A percentile compares a stretch with the other conserved stretches of the same genome.
Conservation (phyloP, 2,888 invertebrate species). For the Eupithecia subumbrata region DNA sequence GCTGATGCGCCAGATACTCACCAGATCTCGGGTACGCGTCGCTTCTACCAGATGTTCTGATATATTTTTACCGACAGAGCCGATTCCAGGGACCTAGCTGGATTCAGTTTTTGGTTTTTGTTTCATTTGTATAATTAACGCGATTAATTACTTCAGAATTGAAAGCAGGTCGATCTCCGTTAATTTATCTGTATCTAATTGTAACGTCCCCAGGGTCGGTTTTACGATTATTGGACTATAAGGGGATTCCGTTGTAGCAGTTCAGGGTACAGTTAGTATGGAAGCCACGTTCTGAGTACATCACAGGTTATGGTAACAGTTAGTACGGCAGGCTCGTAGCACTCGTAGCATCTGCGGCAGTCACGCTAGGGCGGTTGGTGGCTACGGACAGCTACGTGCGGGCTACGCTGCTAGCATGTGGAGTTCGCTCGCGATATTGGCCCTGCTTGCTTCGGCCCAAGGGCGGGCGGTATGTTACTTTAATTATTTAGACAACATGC, state of each 20-base stretch:
- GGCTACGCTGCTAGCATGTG: constrained; percentile 67
- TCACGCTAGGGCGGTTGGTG: constrained; percentile 71
- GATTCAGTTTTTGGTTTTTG: background rate
- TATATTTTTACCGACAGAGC: background rate
- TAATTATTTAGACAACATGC: constrained; percentile 33
- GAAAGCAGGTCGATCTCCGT: background rate
- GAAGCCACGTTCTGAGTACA: background rate
- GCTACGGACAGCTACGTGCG: constrained; percentile 66
- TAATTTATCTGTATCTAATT: constrained; percentile 15
- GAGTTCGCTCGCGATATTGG: constrained; percentile 70
- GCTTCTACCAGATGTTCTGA: background rate
- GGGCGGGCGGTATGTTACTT: constrained; percentile 73
- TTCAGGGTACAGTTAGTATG: background rate
- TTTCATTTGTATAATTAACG: background rate
- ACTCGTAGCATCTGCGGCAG: constrained; percentile 68
- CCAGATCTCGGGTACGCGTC: background rate
- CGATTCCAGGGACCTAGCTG: background rate
- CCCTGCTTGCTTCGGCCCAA: constrained; percentile 74
- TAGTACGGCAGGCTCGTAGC: constrained; percentile 22
- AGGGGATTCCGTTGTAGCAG: constrained; percentile 5
- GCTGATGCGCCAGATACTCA: background rate
- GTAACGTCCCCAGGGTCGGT: constrained; percentile 11
- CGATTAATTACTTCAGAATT: constrained; percentile 8
- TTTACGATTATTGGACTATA: constrained; percentile 17
- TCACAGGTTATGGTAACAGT: constrained; percentile 32